A percentile compares a stretch with the other conserved stretches of the same genome.
These are phyloP conservation scores for Uropetala carovei DNA, from an alignment of 2,888 invertebrate genomes.

Conservation along the genomic window DNA sequence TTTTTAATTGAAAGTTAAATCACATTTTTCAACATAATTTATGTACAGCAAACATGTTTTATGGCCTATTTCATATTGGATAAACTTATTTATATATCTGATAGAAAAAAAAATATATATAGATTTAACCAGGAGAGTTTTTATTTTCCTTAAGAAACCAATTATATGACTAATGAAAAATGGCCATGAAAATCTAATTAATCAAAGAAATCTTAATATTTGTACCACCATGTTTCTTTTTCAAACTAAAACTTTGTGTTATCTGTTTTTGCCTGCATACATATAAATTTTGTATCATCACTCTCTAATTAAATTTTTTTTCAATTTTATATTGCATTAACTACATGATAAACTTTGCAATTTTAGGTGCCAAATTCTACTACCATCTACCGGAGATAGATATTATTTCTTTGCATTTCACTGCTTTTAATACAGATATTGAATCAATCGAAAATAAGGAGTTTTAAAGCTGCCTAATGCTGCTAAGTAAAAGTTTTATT, in stretches of 20 bases:
- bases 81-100: not conserved
- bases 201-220: no score
- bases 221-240: not conserved
- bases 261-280: not conserved
- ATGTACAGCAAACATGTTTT: not conserved
- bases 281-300: not conserved
- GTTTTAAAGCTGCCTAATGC: not conserved
- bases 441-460: not conserved
- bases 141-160: not conserved
- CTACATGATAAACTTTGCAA: not conserved
- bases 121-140: not conserved
- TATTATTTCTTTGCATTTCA: slow-evolving; percentile 34
- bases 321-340: slow-evolving; percentile 9
- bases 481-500: not conserved
- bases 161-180: no score
- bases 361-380: slow-evolving; percentile 46
- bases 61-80: not conserved
- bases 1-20: no score
- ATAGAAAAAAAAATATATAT: not conserved
- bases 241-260: not conserved
- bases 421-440: slow-evolving; percentile 42
- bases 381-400: slow-evolving; percentile 17
- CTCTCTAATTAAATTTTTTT: slow-evolving; percentile 1
- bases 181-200: no score
- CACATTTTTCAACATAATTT: not conserved